Percentiles rank a stretch among this genome's conserved stretches.
These are phyloP conservation scores for Zaprionus africanus DNA, from an alignment of 1,140 invertebrate species.

Conservation along the genomic window DNA sequence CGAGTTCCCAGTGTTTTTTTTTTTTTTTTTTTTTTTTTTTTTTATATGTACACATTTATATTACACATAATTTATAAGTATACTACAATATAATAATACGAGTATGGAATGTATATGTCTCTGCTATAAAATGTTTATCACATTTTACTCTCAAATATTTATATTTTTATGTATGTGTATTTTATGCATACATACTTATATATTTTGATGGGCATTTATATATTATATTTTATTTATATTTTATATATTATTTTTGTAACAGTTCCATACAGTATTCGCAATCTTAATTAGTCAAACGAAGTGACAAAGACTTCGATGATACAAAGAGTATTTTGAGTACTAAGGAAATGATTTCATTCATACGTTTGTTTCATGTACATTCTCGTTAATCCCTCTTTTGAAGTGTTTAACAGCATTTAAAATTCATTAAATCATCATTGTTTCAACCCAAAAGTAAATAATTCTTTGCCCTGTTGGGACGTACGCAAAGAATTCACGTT, in stretches of 20 bases:
- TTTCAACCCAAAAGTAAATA: conserved; percentile 20
- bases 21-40: too few relatives aligned
- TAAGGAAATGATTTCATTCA: not conserved
- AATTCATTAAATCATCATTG: conserved; percentile 36
- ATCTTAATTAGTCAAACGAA: not conserved
- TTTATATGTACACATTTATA: too few relatives aligned
- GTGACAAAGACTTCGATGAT: not conserved
- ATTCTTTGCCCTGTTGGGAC: conserved; percentile 25
- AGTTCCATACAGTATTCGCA: too few relatives aligned
- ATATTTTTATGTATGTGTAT: not conserved
- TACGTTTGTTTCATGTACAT: not conserved
- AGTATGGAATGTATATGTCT: not conserved
- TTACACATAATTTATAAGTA: not conserved
- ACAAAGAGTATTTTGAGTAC: too few relatives aligned
- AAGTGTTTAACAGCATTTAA: conserved; percentile 25
- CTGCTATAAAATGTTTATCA: not conserved
- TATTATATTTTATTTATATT: not conserved
- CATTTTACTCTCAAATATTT: not conserved
- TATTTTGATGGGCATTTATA: not conserved
- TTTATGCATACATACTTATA: not conserved
- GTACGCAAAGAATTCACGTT: conserved; percentile 51
- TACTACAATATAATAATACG: not conserved
- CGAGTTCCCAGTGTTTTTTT: not conserved
- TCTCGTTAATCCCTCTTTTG: not conserved
- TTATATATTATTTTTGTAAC: not conserved